A percentile compares a stretch with the other conserved stretches of the same genome.
Conservation (phyloP, 2,797 vertebrate species). For the Phylloscopus collybita region DNA sequence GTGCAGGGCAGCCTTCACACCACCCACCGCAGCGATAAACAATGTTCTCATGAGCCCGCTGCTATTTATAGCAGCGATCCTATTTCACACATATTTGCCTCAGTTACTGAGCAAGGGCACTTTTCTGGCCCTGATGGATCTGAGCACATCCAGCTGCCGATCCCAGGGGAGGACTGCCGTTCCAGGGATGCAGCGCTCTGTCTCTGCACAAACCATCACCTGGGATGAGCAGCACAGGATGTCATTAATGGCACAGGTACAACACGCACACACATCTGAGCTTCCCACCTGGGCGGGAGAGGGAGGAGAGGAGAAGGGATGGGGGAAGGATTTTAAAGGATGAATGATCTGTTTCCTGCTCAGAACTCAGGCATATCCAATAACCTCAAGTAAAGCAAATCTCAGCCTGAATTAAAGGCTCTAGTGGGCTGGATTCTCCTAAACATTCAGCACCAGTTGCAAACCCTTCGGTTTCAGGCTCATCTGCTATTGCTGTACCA, state of each 20-base stretch:
- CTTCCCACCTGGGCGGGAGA: neutral
- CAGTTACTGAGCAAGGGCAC: constrained; percentile 54
- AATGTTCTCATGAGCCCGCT: constrained; percentile 43
- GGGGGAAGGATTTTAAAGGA: neutral
- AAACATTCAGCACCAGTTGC: neutral
- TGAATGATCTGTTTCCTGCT: constrained; percentile 49
- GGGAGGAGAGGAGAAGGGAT: neutral
- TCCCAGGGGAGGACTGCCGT: constrained; percentile 16
- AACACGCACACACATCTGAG: neutral
- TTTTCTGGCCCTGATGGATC: constrained; percentile 45
- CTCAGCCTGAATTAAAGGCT: constrained; percentile 56
- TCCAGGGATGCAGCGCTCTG: neutral
- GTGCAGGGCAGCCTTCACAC: constrained; percentile 39
- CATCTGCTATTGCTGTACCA: neutral
- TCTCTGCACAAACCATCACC: neutral
- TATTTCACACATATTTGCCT: constrained; percentile 65
- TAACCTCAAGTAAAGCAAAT: constrained; percentile 57
- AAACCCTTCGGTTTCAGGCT: constrained; percentile 4
- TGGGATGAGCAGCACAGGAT: neutral
- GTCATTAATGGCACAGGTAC: neutral
- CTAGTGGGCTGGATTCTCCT: constrained; percentile 42
- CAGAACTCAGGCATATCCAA: constrained; percentile 54
- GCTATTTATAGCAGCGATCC: constrained; percentile 66
- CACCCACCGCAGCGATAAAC: constrained; percentile 38
- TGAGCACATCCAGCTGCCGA: neutral